Evolutionary conservation across 2,113 vertebrate genomes (phyloP), one percentile per base, ranked within the genome.

Genomic region (Amblyopsis rosae): DNA sequence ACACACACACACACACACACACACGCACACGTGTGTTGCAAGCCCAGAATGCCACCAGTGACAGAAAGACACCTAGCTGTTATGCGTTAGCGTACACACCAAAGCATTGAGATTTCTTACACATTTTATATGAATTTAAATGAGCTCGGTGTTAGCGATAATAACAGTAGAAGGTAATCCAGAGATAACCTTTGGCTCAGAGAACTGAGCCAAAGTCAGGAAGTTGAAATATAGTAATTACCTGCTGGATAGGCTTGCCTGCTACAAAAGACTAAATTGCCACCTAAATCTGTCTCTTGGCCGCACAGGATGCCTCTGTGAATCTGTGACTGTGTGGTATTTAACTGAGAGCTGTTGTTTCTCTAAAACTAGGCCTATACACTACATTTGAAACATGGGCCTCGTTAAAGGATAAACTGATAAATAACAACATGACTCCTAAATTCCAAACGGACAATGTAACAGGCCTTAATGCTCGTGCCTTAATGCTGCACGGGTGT

Each of bases 191-290:
- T 26, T 26, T 26, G 26, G 26, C 26, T 26, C 26, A 26, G 26
- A 79, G 74, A 86, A 77, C 79, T 62, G 58, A 80, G 70, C 70
- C 74, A 59, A 59, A 58, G 73, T 68, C 62, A 75, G 55, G 65
- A 76, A 80, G 80, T 81, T 80, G 57, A 87, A 75, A 73, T 65
- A 67, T 32, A 76, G 67, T 71, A 77, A 82, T 84, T 73, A 74
- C 67, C 73, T 82, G 57, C 62, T 72, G 67, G 50, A 66, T 78
- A 67, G 79, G 64, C 69, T 69, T 72, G 70, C 61, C 76, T 69
- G 59, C 65, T 50, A 75, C 9, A 69, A 69, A 46, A 77, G 6
- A 69, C 67, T 56, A 81, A 80, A 85, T 72, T 67, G 62, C 60
- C 16, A 12, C 47, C 62, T 80, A 77, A 79, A 84, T 83, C 58